These are phyloP conservation scores for Trididemnum miniatum DNA, from an alignment of 23 tunicate species.

Conservation along the genomic window DNA sequence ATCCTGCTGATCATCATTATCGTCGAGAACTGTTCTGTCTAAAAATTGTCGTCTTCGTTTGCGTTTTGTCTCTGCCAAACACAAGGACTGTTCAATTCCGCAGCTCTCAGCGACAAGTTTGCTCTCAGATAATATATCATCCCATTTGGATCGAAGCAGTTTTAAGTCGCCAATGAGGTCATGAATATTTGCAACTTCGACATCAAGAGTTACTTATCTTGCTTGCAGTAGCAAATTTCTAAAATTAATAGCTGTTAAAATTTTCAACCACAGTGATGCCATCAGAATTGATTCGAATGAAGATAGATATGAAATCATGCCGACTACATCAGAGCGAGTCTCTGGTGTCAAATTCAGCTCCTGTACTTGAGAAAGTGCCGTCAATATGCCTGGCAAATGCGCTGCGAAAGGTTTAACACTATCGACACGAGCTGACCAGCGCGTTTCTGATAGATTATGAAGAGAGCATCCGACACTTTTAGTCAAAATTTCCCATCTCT, in stretches of 20 bases:
- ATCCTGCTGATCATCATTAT: too few species aligned
- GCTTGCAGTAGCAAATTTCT: background rate
- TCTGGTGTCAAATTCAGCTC: background rate
- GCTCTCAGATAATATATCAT: background rate
- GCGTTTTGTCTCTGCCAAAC: too few species aligned
- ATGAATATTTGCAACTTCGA: background rate
- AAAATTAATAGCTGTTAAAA: background rate
- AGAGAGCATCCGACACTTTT: background rate
- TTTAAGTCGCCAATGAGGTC: background rate
- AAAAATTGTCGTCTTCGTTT: background rate
- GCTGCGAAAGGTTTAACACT: constrained; percentile 5
- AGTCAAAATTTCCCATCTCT: background rate
- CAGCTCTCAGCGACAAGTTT: background rate
- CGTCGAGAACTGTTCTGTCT: too few species aligned
- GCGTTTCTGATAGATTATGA: background rate
- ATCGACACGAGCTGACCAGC: constrained; percentile 16
- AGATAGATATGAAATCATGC: background rate
- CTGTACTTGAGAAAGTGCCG: background rate
- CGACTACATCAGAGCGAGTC: background rate
- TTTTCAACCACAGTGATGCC: constrained; percentile 1
- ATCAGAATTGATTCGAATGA: background rate
- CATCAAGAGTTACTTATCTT: background rate
- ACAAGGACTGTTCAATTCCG: too few species aligned
- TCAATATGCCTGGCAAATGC: background rate
- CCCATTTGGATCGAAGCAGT: background rate